These are phyloP conservation scores for Camponotus fellah DNA, from an alignment of 2,888 invertebrate species.

Conservation along the genomic window DNA sequence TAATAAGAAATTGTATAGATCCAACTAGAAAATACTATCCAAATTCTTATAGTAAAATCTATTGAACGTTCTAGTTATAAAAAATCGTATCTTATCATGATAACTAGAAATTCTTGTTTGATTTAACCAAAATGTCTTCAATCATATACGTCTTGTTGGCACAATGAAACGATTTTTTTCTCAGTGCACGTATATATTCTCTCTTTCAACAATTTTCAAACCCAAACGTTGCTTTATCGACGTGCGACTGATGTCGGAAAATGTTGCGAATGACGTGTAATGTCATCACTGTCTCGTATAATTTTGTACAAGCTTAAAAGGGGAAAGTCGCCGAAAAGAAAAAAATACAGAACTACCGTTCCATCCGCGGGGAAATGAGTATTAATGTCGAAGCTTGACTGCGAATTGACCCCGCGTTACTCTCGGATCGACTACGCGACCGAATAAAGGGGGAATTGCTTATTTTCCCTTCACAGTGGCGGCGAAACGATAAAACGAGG, in stretches of 20 bases:
- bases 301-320: constrained; percentile 5
- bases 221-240: too few relatives aligned
- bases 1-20: too few relatives aligned
- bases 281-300: constrained; percentile 1
- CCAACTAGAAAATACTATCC: too few relatives aligned
- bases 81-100: too few relatives aligned
- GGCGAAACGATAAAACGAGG: constrained; percentile 64
- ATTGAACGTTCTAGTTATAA: too few relatives aligned
- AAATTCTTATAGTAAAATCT: too few relatives aligned
- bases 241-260: neutral
- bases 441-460: constrained; percentile 68
- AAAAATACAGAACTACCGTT: neutral
- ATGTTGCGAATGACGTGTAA: neutral
- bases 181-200: too few relatives aligned
- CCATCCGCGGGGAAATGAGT: constrained; percentile 26
- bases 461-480: constrained; percentile 63
- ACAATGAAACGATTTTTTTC: too few relatives aligned
- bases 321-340: neutral
- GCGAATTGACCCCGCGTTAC: constrained; percentile 47
- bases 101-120: too few relatives aligned
- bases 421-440: constrained; percentile 46
- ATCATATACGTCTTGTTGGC: too few relatives aligned
- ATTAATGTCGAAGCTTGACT: constrained; percentile 42
- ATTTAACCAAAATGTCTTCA: too few relatives aligned
- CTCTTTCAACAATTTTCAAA: neutral